Conservation (phyloP, 2,113 vertebrate species). For the Smithornis capensis region DNA sequence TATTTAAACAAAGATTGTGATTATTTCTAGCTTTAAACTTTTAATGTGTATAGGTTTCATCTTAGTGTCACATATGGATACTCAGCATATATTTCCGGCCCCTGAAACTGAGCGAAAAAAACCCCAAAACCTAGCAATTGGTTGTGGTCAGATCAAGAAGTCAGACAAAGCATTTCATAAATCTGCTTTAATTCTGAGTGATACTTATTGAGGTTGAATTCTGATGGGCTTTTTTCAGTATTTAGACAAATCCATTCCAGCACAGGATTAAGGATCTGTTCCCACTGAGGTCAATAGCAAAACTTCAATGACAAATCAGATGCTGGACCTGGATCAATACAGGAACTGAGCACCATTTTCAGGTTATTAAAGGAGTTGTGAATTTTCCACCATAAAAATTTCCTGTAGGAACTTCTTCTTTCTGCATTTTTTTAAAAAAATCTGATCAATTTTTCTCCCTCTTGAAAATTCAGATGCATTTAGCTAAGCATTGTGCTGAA, state of each 20-base stretch:
- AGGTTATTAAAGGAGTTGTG: background rate
- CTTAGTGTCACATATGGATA: background rate
- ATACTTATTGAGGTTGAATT: background rate
- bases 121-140: background rate
- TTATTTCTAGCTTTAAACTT: background rate
- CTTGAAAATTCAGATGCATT: constrained; percentile 42
- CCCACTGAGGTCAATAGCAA: background rate
- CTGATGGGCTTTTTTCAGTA: accelerated
- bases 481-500: constrained; percentile 62
- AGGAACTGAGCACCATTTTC: background rate
- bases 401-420: background rate
- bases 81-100: background rate
- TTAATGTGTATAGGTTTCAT: background rate
- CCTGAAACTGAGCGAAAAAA: background rate
- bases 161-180: background rate
- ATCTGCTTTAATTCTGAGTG: background rate
- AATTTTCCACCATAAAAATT: background rate
- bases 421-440: background rate
- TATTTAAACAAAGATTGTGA: background rate
- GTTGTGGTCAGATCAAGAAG: background rate
- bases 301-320: background rate
- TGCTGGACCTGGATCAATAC: background rate
- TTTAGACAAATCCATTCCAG: background rate
- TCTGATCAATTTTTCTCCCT: background rate
- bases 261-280: background rate